Percentiles rank a stretch among this genome's conserved stretches.
These are phyloP conservation scores for Pogonognathellus flavescens DNA, from an alignment of 1,140 invertebrate genomes.

Conservation along the genomic window DNA sequence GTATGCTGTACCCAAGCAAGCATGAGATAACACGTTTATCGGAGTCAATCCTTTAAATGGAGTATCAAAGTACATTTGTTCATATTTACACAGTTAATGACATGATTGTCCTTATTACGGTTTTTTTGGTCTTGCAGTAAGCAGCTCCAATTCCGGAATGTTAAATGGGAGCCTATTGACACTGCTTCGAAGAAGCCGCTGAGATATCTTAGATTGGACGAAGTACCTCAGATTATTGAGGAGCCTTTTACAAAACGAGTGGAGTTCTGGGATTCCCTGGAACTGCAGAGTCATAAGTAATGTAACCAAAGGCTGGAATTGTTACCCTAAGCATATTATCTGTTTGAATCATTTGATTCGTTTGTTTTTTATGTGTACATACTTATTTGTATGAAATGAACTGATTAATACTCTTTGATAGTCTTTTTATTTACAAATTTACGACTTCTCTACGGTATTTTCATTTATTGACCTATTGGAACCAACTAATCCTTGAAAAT, in stretches of 20 bases:
- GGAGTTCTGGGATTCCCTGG: slow-evolving; percentile 53
- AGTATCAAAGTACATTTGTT: background rate
- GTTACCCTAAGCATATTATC: background rate
- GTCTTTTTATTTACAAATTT: background rate
- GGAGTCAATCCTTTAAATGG: background rate
- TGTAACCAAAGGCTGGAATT: background rate
- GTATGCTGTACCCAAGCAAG: too few species aligned
- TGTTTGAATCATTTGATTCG: background rate
- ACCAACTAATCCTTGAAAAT: background rate
- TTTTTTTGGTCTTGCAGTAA: background rate
- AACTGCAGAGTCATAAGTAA: background rate
- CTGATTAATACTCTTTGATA: background rate
- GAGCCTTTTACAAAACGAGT: slow-evolving; percentile 58
- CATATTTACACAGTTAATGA: background rate
- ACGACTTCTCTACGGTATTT: too few species aligned
- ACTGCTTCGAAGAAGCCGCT: background rate
- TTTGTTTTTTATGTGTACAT: slow-evolving; percentile 40
- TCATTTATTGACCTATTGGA: too few species aligned
- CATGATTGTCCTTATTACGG: background rate
- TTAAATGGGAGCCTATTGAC: slow-evolving; percentile 36
- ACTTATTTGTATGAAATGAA: slow-evolving; percentile 32
- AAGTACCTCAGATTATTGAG: slow-evolving; percentile 43
- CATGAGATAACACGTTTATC: background rate
- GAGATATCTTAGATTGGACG: slow-evolving; percentile 54
- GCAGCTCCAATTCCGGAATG: slow-evolving; percentile 48